Evolutionary conservation across 1,140 invertebrate genomes (phyloP).

Genomic region (Drosophila murphyi): DNA sequence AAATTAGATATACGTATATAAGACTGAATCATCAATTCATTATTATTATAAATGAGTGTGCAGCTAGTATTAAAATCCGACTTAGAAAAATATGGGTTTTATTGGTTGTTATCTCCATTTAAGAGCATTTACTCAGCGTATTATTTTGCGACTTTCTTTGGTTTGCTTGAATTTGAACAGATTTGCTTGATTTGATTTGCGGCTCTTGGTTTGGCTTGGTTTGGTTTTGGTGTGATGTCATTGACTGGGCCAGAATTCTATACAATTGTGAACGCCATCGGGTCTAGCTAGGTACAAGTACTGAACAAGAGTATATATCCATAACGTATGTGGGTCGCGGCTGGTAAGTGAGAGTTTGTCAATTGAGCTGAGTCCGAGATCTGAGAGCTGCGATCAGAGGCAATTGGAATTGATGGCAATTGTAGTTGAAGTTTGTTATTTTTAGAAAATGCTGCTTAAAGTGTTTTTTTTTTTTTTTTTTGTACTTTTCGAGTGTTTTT

Average conservation of each 20-base stretch:
- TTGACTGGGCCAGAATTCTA: constrained; percentile 48
- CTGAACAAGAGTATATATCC: constrained; percentile 12
- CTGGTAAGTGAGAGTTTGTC: constrained; percentile 45
- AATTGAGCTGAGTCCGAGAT: constrained; percentile 53
- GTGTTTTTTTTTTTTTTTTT: constrained; percentile 42
- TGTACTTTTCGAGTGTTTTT: constrained; percentile 39
- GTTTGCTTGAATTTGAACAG: constrained; percentile 40
- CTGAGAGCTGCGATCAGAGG: constrained; percentile 54
- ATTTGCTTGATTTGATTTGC: constrained; percentile 63
- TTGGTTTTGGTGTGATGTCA: constrained; percentile 62
- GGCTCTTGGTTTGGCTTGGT: constrained; percentile 51
- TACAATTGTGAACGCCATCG: constrained; percentile 46
- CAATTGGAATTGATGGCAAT: constrained; percentile 58
- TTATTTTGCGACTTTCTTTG: constrained; percentile 23
- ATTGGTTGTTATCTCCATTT: background rate
- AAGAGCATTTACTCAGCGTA: background rate
- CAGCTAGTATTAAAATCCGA: background rate
- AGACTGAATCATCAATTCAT: constrained; percentile 7
- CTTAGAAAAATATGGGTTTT: background rate
- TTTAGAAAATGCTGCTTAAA: constrained; percentile 60
- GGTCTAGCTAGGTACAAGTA: constrained; percentile 50
- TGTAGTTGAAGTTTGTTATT: constrained; percentile 66
- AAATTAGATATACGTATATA: background rate
- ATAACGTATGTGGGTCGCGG: constrained; percentile 62
- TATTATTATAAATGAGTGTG: background rate